Evolutionary conservation across 1,140 invertebrate genomes (phyloP), one percentile per base, ranked within the genome.

Genomic region (Drosophila pruinosa): DNA sequence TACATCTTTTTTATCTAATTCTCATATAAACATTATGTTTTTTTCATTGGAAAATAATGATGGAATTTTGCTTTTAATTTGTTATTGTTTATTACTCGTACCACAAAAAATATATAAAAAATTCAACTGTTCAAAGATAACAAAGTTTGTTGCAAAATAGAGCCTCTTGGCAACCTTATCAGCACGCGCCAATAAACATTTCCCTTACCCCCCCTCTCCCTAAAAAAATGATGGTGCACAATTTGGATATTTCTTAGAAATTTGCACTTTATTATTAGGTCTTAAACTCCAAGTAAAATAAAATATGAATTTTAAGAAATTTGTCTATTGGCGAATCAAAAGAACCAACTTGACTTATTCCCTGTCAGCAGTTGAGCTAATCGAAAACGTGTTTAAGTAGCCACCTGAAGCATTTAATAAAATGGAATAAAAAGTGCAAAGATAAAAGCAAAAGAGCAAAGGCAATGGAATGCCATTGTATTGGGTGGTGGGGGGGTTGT

Each of bases 371-470:
- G 61, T 59, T 63, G 70, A 61, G 73, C 77, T 89, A 89, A 89
- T 89, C 86, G 85, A 89, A 89, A 89, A 89, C 85, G 85, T 89
- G 86, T 89, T 89, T 81, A 89, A 89, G 80, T 89, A 81, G 80
- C 86, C 72, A 78, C 69, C 74, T 72, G 71, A 58, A 78, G 85
- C 75, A 89, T 86, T 86, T 80, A 64, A 89, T 86, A 79, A 85
- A 71, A 76, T 62, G 50, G 68, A 77, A 74, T 70, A 73, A 78
- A 70, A 85, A 68, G 22, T 48, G 8, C 12, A 62, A 19, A 21
- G 26, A 48, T 48, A 43, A 21, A 45, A 3, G 54, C 28, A 28
- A 38, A 45, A 14, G 39, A 14, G n/a, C 43, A 38, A 19, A 7
- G 34, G 10, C 24, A 1, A 48, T 21, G n/a, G n/a, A 15, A 48